phyloP scores from a whole-genome alignment of 2,888 invertebrate species.

The Leptodirus hochenwartii region DNA sequence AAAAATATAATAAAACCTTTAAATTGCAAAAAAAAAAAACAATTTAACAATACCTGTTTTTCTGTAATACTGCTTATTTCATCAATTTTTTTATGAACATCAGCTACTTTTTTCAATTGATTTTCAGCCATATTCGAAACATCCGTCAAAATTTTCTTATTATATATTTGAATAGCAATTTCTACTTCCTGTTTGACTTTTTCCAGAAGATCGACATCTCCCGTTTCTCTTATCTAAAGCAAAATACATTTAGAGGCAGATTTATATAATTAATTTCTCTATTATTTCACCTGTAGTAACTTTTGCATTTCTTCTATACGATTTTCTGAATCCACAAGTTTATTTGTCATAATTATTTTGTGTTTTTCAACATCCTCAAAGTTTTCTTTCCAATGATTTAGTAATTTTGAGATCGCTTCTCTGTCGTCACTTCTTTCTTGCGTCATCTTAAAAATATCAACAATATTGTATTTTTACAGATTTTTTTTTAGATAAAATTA shows the following conservation, averaged over 20 bases:
- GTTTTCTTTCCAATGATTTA: conserved; percentile 13
- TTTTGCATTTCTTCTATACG: no score
- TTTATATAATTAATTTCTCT: no score
- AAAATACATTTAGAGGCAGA: no score
- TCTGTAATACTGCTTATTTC: conserved; percentile 6
- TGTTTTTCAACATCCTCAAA: conserved; percentile 13
- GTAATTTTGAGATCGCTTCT: conserved; percentile 12
- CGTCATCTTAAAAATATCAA: background rate
- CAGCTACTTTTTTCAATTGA: conserved; percentile 8
- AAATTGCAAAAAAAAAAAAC: conserved; percentile 2
- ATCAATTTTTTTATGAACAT: conserved; percentile 8
- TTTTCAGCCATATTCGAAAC: no score
- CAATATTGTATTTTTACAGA: conserved; percentile 5
- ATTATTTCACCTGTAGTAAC: no score
- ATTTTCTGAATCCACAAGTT: no score
- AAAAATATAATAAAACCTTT: conserved; percentile 5
- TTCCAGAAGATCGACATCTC: no score
- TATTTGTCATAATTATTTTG: no score
- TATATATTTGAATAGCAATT: no score
- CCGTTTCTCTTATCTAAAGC: conserved; percentile 10
- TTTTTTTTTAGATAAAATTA: background rate
- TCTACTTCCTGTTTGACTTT: no score
- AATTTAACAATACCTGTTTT: background rate
- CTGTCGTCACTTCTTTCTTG: conserved; percentile 13
- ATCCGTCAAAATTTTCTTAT: no score